Evolutionary conservation across 2,797 vertebrate species (phyloP), one percentile per base, ranked within the genome.

Genomic region (Pipistrellus pygmaeus): DNA sequence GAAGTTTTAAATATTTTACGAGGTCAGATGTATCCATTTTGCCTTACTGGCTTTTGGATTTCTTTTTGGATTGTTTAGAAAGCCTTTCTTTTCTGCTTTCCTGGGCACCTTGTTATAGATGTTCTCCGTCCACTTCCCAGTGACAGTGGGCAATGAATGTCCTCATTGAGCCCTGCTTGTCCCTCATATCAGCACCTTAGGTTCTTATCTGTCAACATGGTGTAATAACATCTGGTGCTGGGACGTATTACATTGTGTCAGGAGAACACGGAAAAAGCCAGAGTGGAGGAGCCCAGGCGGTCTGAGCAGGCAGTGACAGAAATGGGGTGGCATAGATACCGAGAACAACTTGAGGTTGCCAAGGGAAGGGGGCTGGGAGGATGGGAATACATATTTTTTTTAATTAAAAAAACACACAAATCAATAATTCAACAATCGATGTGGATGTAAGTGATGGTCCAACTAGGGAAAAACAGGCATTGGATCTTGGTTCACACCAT

Each of bases 1-100:
- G 35, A 75, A 46, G 27, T 76, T 72, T 82, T 21, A 89, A 82
- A 62, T 92, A 87, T 87, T 91, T 88, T 60, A 73, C 62, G 48
- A 25, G 66, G 48, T 82, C 69, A 46, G n/a, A 51, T 51, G 60
- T 32, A 41, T 68, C 85, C 21, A 27, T 71, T 78, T 77, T 38
- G 60, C 32, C 20, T 55, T 80, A 41, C 25, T 5, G 73, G 27
- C 64, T 84, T 91, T 84, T 94, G 55, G 20, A 77, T 64, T 83
- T 83, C 21, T 73, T 71, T 38, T 41, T 5, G 4, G 41, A 13
- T 72, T 84, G 15, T 75, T 62, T 55, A 48, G 55, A 57, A 81
- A 77, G 72, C 30, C 72, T 71, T 76, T 84, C 64, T 69, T 89
- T 77, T 88, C 48, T 32, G 35, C 41, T 73, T 75, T 71, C 80